Base-by-base conservation (phyloP, 1,140 invertebrate genomes). In the Pseudobourletiella spinata region DNA sequence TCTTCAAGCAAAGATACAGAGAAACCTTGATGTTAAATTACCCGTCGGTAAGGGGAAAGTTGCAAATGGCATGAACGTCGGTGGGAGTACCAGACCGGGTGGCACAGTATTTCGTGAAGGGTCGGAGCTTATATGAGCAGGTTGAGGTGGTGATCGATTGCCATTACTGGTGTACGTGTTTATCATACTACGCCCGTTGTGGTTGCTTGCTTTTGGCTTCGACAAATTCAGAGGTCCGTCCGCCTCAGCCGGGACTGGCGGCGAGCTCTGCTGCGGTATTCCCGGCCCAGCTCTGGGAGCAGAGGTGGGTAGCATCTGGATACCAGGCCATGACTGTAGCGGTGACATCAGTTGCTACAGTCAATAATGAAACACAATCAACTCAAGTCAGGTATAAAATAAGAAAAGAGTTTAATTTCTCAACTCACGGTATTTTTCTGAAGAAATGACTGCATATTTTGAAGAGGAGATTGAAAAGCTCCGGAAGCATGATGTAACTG, bases 191-290 rank as follows among this genome's bases (percentile, higher is more conserved):
- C 60, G 76, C 79, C 60, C 76, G 81, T 50, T 69, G 75, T 71
- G 78, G 71, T 66, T 73, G 4, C 74, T 0, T 50, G 79, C 80
- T 72, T 91, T 88, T 26, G 90, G 90, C 76, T 94, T 94, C 65
- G 84, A 87, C 4, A 95, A 82, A 76, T 94, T 94, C 0, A 95
- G 77, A 0, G 91, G 91, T 0, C 87, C 84, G 70, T 94, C 90
- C 3, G 86, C 80, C 69, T 87, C 84, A 15, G 77, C 75, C 24
- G 77, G 75, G 2, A 77, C 74, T 50, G 74, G 68, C 44, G 74
- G 72, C 14, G 65, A 63, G 1, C 48, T 30, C 4, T 73, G 73
- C 20, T 73, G 73, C 30, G 72, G 72, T n/a, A 76, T 73, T 25
- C 73, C 74, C 4, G 75, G 76, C 46, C 79, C 77, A 6, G 77